Base-by-base conservation (phyloP, 2,113 vertebrate genomes). In the Tychaedon coryphoeus region DNA sequence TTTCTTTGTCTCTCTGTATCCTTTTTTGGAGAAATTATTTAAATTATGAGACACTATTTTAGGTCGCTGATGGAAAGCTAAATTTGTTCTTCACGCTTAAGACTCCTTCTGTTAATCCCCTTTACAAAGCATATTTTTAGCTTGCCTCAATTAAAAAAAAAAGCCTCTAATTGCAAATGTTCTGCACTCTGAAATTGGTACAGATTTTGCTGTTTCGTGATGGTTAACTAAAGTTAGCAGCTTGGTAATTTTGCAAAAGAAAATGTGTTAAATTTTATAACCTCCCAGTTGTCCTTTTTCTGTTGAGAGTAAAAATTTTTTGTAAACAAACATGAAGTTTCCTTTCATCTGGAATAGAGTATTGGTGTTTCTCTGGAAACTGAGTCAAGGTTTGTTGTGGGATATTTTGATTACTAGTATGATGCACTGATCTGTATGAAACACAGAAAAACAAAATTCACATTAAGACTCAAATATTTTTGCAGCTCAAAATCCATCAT, bases 31-130 rank as follows among this genome's bases (percentile, higher is more conserved):
- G 8, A 72, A 90, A 90, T 83, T 38, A 67, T 95, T 90, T 93
- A 82, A 86, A 88, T 89, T 64, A 90, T 36, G 33, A 90, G 16
- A 82, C 29, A 85, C 33, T 71, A 66, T 93, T 92, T 94, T 92
- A 88, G 84, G 66, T 85, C 62, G 61, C 51, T 77, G 43, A 83
- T 54, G 45, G 66, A 84, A 85, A 92, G 48, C 69, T 96, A 92
- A 72, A 92, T 92, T 92, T 79, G 42, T 80, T 77, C 47, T 90
- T 93, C 78, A 48, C 12, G 19, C 70, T 88, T 81, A 76, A 88
- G 33, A 82, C 54, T 64, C 19, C 34, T 91, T 65, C 62, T 74
- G 56, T 56, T 86, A 91, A 91, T 89, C 36, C 12, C 6, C 53
- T 90, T 62, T 56, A 47, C 4, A 61, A 79, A 40, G 7, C 5